These are phyloP conservation scores for Scaptomyza hsui DNA, from an alignment of 1,140 invertebrate genomes.

Conservation along the genomic window DNA sequence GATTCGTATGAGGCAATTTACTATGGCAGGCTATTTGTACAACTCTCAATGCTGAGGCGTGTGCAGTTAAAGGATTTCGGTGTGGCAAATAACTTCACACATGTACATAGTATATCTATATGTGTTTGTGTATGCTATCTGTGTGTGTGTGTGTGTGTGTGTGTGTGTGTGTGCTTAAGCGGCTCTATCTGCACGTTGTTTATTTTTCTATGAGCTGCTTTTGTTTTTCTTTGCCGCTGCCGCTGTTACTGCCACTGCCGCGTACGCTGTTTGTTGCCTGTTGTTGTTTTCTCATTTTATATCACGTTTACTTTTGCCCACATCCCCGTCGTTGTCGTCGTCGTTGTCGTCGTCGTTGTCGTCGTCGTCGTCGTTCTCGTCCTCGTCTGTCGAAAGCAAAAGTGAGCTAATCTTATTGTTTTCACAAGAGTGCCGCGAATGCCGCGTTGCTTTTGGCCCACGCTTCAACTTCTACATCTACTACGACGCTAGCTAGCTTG, in stretches of 20 bases:
- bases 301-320: slow-evolving; percentile 39
- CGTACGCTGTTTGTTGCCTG: slow-evolving; percentile 3
- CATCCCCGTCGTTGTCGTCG: neutral
- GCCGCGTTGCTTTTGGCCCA: slow-evolving; percentile 21
- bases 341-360: neutral
- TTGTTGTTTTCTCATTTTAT: slow-evolving; percentile 42
- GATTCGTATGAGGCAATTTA: slow-evolving; percentile 53
- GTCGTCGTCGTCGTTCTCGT: neutral
- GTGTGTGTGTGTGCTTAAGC: slow-evolving; percentile 16
- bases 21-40: slow-evolving; percentile 67
- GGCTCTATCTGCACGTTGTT: slow-evolving; percentile 53
- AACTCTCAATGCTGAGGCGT: slow-evolving; percentile 65
- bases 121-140: neutral
- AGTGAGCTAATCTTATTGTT: slow-evolving; percentile 82
- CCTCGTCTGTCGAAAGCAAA: slow-evolving; percentile 44
- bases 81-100: slow-evolving; percentile 70
- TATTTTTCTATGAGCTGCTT: slow-evolving; percentile 72
- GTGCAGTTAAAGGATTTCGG: slow-evolving; percentile 76
- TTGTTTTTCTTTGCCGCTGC: slow-evolving; percentile 65
- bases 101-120: neutral
- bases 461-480: neutral
- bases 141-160: neutral
- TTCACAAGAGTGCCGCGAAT: slow-evolving; percentile 67
- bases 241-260: slow-evolving; percentile 10
- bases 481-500: slow-evolving; percentile 21